Evolutionary conservation across 2,113 vertebrate genomes (phyloP), one percentile per base, ranked within the genome.

Genomic region (Phrynocephalus versicolor): DNA sequence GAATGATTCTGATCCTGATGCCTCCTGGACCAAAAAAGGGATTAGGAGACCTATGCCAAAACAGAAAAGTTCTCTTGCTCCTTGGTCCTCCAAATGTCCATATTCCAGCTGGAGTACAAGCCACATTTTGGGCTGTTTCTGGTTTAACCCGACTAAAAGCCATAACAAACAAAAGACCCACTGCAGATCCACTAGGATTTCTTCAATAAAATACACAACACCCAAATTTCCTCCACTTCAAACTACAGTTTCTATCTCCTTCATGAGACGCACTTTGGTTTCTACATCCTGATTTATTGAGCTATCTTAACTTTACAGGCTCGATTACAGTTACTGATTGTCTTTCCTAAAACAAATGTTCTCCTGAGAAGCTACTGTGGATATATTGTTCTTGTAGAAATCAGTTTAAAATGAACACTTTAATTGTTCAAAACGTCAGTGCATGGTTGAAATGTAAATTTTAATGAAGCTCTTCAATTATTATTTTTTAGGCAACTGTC

Each of bases 401-500:
- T 80, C 70, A 37, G 58, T 33, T 65, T 62, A 62, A 72, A 80
- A 80, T n/a, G 70, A 64, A 86, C 70, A 55, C 65, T 51, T 64
- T 80, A 80, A 74, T 86, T 74, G 75, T 58, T 86, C n/a, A 74
- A 45, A 51, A 79, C 64, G 84, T 81, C 69, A 65, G 41, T 62
- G 51, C 77, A 64, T 18, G 8, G 30, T 74, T 30, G 39, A 55
- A 81, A 80, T 55, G 58, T 74, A 81, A 73, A 86, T 86, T 79
- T 86, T 86, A 86, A 86, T 86, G 84, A 86, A 27, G 58, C 30
- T 64, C 58, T 80, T 80, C 74, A 73, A 65, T 80, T 45, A 58
- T 23, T 64, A 73, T 73, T 15, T 62, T 79, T 39, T 45, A 33
- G 55, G 30, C 71, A 70, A 25, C 57, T 85, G 84, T 85, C 84